phyloP scores from a whole-genome alignment of 1,140 invertebrate species.

The Melanaphis sacchari region DNA sequence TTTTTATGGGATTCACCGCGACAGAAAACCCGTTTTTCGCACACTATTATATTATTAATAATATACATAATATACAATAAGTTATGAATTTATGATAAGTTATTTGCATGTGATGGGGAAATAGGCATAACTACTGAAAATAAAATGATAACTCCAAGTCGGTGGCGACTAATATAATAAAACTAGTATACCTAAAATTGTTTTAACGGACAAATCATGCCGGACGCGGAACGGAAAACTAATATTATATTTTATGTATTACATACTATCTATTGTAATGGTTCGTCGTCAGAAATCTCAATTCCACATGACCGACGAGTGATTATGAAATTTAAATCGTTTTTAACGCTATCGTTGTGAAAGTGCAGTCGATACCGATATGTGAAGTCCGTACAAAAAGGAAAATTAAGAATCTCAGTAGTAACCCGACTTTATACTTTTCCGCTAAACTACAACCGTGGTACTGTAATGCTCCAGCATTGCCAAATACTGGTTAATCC shows the following conservation, averaged over 20 bases:
- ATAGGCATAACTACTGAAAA: not conserved
- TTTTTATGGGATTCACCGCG: not conserved
- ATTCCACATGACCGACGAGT: no score
- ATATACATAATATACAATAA: not conserved
- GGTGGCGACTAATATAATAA: no score
- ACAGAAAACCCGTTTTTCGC: constrained; percentile 19
- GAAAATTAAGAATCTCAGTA: not conserved
- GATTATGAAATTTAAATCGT: not conserved
- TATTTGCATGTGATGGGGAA: not conserved
- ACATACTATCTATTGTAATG: no score
- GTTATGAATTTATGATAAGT: not conserved
- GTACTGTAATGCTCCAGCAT: not conserved
- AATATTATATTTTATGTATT: no score
- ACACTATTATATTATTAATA: not conserved
- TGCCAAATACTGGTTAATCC: not conserved
- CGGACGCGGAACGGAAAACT: not conserved
- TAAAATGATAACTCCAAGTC: not conserved
- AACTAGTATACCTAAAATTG: not conserved
- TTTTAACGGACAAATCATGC: not conserved
- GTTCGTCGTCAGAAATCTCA: not conserved
- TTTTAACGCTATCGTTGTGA: no score
- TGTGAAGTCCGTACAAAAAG: no score
- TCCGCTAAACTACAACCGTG: not conserved
- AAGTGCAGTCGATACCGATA: no score
- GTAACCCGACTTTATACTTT: not conserved